A percentile compares a stretch with the other conserved stretches of the same genome.
These are phyloP conservation scores for Sebastes cheni DNA, from an alignment of 2,797 vertebrate species.

Conservation along the genomic window DNA sequence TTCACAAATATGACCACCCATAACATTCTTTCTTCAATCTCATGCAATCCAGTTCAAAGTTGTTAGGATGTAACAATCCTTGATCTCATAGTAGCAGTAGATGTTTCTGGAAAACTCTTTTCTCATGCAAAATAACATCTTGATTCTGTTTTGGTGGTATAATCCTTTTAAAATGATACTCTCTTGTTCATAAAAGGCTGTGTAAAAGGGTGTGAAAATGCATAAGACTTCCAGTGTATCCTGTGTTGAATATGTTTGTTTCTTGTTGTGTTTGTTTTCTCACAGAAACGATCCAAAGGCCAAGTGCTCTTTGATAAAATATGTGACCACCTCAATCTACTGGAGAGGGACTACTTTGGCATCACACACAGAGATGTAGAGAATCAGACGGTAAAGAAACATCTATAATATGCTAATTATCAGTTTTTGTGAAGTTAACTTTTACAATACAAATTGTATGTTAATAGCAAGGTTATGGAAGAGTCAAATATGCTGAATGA, in stretches of 20 bases:
- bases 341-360: slow-evolving; percentile 98
- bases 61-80: not conserved
- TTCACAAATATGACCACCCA: not conserved
- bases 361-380: slow-evolving; percentile 93
- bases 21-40: not conserved
- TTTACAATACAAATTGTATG: not conserved
- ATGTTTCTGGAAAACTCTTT: not conserved
- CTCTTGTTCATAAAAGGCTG: not conserved
- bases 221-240: not conserved
- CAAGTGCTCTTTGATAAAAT: slow-evolving; percentile 95
- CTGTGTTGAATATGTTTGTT: not conserved
- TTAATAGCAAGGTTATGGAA: not conserved
- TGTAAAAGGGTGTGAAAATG: not conserved
- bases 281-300: slow-evolving; percentile 92
- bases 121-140: not conserved
- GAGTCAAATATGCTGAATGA: not conserved
- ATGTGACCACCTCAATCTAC: slow-evolving; percentile 95
- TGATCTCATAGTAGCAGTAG: not conserved
- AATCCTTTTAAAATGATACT: not conserved
- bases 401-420: not conserved
- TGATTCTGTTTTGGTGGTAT: not conserved
- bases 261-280: not conserved
- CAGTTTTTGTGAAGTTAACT: not conserved
- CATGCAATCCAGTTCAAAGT: not conserved
- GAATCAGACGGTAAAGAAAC: slow-evolving; percentile 90